These are phyloP conservation scores for Ptychoptera albimana DNA, from an alignment of 2,888 invertebrate species.

Conservation along the genomic window DNA sequence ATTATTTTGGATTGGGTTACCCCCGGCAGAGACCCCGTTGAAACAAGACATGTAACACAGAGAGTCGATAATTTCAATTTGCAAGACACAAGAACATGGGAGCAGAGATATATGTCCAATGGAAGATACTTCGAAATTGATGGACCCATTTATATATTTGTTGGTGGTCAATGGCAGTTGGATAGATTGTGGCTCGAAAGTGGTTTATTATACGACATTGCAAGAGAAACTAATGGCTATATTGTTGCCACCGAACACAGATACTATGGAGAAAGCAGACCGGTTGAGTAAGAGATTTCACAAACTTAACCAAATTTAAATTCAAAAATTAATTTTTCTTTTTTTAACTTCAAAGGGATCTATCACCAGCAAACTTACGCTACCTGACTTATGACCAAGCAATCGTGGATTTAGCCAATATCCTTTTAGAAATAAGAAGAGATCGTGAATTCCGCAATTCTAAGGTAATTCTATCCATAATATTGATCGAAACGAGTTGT, in stretches of 20 bases:
- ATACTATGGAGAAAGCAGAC: constrained; percentile 53
- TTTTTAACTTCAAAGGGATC: constrained; percentile 28
- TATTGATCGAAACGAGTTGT: too few relatives aligned
- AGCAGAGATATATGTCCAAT: constrained; percentile 33
- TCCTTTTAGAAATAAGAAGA: constrained; percentile 28
- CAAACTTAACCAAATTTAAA: too few relatives aligned
- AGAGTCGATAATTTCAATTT: constrained; percentile 40
- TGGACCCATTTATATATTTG: constrained; percentile 38
- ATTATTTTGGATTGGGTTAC: too few relatives aligned
- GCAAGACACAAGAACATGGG: constrained; percentile 35
- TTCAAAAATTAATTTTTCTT: not conserved
- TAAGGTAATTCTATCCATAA: too few relatives aligned
- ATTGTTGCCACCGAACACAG: constrained; percentile 58
- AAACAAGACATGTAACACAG: constrained; percentile 34
- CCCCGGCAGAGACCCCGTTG: constrained; percentile 11
- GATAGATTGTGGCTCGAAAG: constrained; percentile 33
- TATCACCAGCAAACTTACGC: constrained; percentile 38
- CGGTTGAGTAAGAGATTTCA: constrained; percentile 34
- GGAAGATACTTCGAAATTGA: constrained; percentile 25
- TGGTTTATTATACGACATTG: constrained; percentile 41
- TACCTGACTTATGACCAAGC: constrained; percentile 49
- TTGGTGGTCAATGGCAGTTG: constrained; percentile 58
- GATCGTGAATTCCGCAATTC: too few relatives aligned
- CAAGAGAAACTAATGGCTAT: constrained; percentile 34
- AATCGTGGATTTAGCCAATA: constrained; percentile 47